Base-by-base conservation (phyloP, 2,888 invertebrate genomes). In the Dioctria linearis region DNA sequence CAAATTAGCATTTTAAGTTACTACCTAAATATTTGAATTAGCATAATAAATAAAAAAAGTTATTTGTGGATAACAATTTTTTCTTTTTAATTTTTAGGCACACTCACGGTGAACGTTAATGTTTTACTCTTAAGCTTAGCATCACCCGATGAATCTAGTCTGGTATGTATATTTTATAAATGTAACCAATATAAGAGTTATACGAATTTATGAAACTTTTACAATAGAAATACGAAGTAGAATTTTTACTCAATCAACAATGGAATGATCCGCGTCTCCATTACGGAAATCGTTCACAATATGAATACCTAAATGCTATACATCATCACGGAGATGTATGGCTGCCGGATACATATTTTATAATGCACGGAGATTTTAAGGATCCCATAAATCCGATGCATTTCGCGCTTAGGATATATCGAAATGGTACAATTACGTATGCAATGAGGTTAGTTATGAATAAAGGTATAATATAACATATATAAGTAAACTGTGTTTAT, bases 281-380 rank as follows among this genome's bases (percentile, higher is more conserved):
- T 85, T 96, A 96, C 90, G 95, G 95, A 86, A 96, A 96, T 90
- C 94, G 94, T 89, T 95, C 95, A 85, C 93, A 93, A 86, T 95
- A 95, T 91, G 95, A 95, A 87, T 96, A 93, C 90, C 91, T 97
- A 86, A 97, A 97, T 90, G 97, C 96, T 84, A 95, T 97, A 86
- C 96, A 96, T 89, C 97, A 97, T 89, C 95, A 96, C 91, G 94
- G 95, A 88, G 94, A 95, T 87, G 95, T 97, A 88, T 97, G 96
- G 97, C 91, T 96, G 86, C 97, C 97, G 83, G 97, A 97, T 90
- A 97, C 96, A 81, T 97, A 97, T 90, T 97, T 97, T 91, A 96
- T 97, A 89, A 97, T 97, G 95, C 97, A 97, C 90, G 97, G 97
- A 83, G 97, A 97, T 90, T 97, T 97, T 90, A 96, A 97, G 92